These are phyloP conservation scores for Lophotriccus pileatus DNA, from an alignment of 2,797 vertebrate species.

Conservation along the genomic window DNA sequence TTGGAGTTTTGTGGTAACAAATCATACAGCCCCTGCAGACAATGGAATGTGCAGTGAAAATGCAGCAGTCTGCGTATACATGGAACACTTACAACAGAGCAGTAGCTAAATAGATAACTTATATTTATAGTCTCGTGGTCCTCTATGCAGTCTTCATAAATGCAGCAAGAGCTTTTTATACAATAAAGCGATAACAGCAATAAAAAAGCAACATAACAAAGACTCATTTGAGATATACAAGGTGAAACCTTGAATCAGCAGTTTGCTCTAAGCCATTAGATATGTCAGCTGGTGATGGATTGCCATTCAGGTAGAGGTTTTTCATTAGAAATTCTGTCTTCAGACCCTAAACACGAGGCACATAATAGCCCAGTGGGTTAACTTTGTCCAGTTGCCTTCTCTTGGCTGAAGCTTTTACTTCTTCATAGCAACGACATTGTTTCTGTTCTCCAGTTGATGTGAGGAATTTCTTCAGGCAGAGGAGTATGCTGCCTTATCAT, in stretches of 20 bases:
- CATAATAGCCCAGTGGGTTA: background rate
- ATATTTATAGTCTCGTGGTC: background rate
- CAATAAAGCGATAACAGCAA: background rate
- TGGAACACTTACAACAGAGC: background rate
- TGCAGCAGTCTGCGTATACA: background rate
- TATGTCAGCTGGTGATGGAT: background rate
- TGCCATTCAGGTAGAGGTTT: background rate
- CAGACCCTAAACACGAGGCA: background rate
- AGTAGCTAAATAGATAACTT: background rate
- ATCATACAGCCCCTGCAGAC: background rate
- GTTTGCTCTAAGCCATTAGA: background rate
- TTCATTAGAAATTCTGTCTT: background rate
- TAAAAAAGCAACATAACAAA: background rate
- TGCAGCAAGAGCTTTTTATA: background rate
- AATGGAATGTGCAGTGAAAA: background rate
- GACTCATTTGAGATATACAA: background rate
- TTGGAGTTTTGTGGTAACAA: background rate
- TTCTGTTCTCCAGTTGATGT: background rate
- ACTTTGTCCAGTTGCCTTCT: background rate
- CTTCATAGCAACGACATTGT: background rate
- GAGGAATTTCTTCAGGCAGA: background rate
- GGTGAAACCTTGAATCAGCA: background rate
- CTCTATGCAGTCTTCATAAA: background rate
- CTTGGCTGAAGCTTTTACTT: background rate
- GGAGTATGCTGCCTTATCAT: background rate